Conservation (phyloP, 1,140 invertebrate genomes). For the Papilio polytes region DNA sequence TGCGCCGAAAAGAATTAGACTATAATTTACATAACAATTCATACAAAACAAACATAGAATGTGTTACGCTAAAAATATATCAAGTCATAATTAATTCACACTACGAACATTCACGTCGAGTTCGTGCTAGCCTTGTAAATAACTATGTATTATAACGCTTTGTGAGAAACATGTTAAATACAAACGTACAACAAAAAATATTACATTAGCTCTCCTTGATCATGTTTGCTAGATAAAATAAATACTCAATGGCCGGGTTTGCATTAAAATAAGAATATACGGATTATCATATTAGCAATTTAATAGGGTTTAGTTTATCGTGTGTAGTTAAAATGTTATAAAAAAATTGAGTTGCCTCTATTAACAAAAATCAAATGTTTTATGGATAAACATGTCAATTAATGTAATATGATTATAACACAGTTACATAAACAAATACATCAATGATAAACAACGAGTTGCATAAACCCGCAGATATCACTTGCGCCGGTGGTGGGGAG, state of each 20-base stretch:
- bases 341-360: neutral
- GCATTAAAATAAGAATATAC: neutral
- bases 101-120: neutral
- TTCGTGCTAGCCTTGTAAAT: constrained; percentile 13
- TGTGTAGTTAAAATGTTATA: neutral
- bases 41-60: neutral
- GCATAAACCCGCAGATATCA: constrained; percentile 5
- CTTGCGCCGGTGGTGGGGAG: neutral
- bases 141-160: constrained; percentile 14
- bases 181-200: constrained; percentile 33
- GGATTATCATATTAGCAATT: neutral
- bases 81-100: constrained; percentile 30
- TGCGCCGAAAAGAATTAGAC: neutral
- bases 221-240: constrained; percentile 6
- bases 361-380: neutral
- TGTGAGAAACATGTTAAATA: constrained; percentile 12
- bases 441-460: neutral
- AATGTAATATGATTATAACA: neutral
- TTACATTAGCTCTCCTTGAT: neutral
- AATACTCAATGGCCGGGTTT: neutral
- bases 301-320: neutral
- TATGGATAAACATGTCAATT: neutral
- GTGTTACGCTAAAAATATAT: constrained; percentile 12
- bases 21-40: constrained; percentile 2
- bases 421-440: neutral